Percentiles rank a stretch among this genome's conserved stretches.
These are phyloP conservation scores for Salvelinus sp. DNA, from an alignment of 2,113 vertebrate species.

Conservation along the genomic window DNA sequence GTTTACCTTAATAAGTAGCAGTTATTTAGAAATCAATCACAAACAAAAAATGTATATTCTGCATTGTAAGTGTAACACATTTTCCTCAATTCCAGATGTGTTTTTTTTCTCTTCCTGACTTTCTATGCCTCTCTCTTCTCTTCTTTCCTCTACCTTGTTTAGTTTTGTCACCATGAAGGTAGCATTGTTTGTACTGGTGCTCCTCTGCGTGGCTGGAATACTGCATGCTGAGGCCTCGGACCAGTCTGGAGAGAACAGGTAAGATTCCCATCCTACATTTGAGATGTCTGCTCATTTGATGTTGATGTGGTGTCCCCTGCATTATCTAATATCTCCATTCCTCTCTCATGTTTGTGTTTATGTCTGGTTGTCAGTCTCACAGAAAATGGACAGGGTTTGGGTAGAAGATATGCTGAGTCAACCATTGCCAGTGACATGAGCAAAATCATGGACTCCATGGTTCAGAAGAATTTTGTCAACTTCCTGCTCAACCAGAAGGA, in stretches of 20 bases:
- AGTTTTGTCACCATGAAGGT: conserved; percentile 30
- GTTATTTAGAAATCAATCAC: no score
- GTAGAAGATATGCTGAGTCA: conserved; percentile 80
- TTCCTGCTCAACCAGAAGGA: conserved; percentile 78
- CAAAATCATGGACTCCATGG: conserved; percentile 80
- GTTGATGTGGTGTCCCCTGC: no score
- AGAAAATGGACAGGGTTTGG: conserved; percentile 36
- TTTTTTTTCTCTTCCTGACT: no score
- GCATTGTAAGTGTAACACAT: not conserved
- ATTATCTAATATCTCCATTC: not conserved
- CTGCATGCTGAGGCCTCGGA: conserved; percentile 21
- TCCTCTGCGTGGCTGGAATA: conserved; percentile 31
- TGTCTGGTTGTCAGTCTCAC: conserved; percentile 19
- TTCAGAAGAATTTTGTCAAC: conserved; percentile 83
- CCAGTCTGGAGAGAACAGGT: conserved; percentile 35
- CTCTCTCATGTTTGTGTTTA: not conserved
- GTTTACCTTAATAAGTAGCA: no score
- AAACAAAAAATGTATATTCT: no score
- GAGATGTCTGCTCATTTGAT: not conserved
- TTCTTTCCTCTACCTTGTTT: not conserved
- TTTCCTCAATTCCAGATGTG: no score
- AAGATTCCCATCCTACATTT: not conserved
- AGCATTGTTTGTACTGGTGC: conserved; percentile 26
- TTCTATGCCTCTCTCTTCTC: not conserved
- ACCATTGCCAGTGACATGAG: conserved; percentile 85